Conservation (phyloP, 2,888 invertebrate species). For the Idaea biselata region DNA sequence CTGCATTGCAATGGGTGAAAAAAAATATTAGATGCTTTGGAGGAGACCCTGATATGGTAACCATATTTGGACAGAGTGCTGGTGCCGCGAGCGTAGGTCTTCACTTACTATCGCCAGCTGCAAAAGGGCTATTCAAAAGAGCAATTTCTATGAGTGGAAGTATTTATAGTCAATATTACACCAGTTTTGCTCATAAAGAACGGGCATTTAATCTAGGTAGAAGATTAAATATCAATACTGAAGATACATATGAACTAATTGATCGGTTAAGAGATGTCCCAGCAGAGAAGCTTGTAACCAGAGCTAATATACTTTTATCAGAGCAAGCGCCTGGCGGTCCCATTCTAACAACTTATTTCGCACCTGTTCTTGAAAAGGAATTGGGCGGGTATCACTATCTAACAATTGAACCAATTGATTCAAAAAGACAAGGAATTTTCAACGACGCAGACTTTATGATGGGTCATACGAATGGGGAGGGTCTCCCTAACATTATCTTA, state of each 20-base stretch:
- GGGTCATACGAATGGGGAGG: slow-evolving; percentile 83
- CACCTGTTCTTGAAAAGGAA: slow-evolving; percentile 35
- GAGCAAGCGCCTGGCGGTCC: neutral
- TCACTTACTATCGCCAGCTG: slow-evolving; percentile 32
- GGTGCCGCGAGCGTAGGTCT: slow-evolving; percentile 15
- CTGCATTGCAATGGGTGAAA: slow-evolving; percentile 46
- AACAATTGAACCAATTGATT: slow-evolving; percentile 24
- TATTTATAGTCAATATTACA: slow-evolving; percentile 34
- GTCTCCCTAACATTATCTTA: slow-evolving; percentile 46
- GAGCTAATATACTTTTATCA: slow-evolving; percentile 12
- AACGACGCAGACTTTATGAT: slow-evolving; percentile 81
- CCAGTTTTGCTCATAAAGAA: slow-evolving; percentile 25
- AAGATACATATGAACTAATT: slow-evolving; percentile 29
- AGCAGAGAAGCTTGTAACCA: slow-evolving; percentile 29
- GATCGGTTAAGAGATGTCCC: slow-evolving; percentile 36
- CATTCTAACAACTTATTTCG: slow-evolving; percentile 15
- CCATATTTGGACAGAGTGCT: slow-evolving; percentile 40
- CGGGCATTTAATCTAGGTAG: slow-evolving; percentile 33
- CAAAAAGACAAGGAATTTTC: slow-evolving; percentile 53
- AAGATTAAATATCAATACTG: slow-evolving; percentile 29
- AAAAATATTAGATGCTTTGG: slow-evolving; percentile 47
- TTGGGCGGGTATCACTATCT: slow-evolving; percentile 31
- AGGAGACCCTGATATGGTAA: slow-evolving; percentile 44
- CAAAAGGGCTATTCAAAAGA: slow-evolving; percentile 30
- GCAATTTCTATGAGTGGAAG: slow-evolving; percentile 34